Base-by-base conservation (phyloP, 2,797 vertebrate species). In the Rhabdophis nuchalis region DNA sequence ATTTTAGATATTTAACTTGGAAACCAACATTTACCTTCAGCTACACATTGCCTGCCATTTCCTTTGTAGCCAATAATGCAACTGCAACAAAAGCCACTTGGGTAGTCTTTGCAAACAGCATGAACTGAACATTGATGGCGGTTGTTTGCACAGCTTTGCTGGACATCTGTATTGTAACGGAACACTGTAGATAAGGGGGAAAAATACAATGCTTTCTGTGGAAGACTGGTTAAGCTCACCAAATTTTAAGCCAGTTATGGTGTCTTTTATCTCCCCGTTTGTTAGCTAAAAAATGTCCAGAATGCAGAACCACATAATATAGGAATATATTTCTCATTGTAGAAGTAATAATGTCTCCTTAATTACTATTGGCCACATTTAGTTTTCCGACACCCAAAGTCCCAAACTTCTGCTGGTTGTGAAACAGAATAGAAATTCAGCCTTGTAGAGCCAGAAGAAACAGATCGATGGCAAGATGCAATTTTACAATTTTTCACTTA, bases 11-110 rank as follows among this genome's bases (percentile, higher is more conserved):
- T n/a, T 23, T 23, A n/a, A 64, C 86, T 92, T 93, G 92, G 14
- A 87, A 92, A 53, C 86, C 72, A 82, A 82, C 36, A 54, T 8
- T 96, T 96, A 99, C 99, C 99, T 97, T 99, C 98, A 46, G 99
- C 98, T 13, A 99, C 97, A 91, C 99, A 99, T n/a, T 99, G 98
- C 85, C 98, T 98, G 93, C 99, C 99, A 7, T 99, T 99, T 91
- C 99, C 99, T 5, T 98, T 99, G 96, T 98, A 99, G n/a, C 99
- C 99, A 14, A 98, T 97, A 90, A 97, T 98, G 86, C 99, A 99
- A 92, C 97, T 97, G 96, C 99, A 99, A 95, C 99, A 99, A 97
- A 98, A 99, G 85, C 99, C 99, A 0, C 95, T 97, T 58, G 97
- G 72, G 92, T 98, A 98, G 95, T 99, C 99, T 88, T 54, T 97